A percentile compares a stretch with the other conserved stretches of the same genome.
These are phyloP conservation scores for Nesoenas mayeri DNA, from an alignment of 2,113 vertebrate species.

Conservation along the genomic window DNA sequence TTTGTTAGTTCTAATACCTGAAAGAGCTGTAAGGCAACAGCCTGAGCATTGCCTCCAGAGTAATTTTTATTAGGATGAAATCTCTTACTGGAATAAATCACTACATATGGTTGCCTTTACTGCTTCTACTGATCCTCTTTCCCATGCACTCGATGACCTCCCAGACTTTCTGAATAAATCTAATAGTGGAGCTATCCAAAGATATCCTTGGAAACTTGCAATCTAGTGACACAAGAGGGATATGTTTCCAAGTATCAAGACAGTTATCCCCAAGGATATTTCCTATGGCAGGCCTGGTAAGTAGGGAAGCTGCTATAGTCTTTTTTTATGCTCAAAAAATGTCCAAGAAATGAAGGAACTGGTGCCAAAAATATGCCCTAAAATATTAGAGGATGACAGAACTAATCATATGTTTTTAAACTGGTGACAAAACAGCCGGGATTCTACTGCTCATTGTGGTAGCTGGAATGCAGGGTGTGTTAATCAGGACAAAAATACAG, in stretches of 20 bases:
- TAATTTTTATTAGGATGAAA: neutral
- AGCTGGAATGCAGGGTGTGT: neutral
- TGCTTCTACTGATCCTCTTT: conserved; percentile 57
- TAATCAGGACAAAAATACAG: neutral
- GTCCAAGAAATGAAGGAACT: conserved; percentile 1
- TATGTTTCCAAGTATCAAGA: conserved; percentile 53
- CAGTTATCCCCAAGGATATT: conserved; percentile 56
- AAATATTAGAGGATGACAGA: conserved; percentile 12
- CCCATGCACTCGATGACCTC: conserved; percentile 69
- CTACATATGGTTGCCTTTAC: conserved; percentile 38
- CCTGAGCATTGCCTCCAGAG: neutral
- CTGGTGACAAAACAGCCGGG: neutral
- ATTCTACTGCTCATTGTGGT: neutral
- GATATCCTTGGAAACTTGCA: conserved; percentile 66
- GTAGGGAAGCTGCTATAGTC: conserved; percentile 33
- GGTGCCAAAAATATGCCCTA: conserved; percentile 41
- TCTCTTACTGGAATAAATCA: neutral
- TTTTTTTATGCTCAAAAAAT: conserved; percentile 30
- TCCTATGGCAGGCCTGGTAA: conserved; percentile 48
- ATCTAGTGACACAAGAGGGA: conserved; percentile 41
- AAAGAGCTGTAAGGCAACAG: neutral
- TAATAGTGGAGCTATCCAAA: conserved; percentile 58
- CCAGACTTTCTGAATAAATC: conserved; percentile 57
- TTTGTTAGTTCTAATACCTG: neutral
- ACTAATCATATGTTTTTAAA: neutral